Conservation (phyloP, 2,797 vertebrate genomes). For the Poecilia gillii region DNA sequence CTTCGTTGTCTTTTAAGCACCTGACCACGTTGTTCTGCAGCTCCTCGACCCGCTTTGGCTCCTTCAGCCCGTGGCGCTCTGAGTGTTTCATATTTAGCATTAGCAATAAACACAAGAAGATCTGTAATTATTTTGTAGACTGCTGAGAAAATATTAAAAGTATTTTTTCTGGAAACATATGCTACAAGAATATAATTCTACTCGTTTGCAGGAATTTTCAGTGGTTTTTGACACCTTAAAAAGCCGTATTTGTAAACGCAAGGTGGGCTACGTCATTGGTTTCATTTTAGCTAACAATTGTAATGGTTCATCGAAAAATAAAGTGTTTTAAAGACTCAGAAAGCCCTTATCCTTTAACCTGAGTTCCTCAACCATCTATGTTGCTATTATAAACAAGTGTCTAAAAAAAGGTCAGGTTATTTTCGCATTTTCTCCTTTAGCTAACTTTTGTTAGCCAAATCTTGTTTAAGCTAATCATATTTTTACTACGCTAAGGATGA, state of each 20-base stretch:
- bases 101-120: not conserved
- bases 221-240: not conserved
- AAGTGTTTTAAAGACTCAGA: not conserved
- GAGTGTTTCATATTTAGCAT: constrained; percentile 23
- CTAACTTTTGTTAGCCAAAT: not conserved
- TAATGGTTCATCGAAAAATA: not conserved
- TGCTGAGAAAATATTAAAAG: not conserved
- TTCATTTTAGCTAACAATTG: constrained; percentile 9
- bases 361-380: not conserved
- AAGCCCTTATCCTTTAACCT: not conserved
- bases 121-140: not conserved
- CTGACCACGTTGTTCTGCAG: constrained; percentile 92
- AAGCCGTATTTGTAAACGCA: not conserved
- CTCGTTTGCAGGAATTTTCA: not conserved
- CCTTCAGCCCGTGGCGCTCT: constrained; percentile 96
- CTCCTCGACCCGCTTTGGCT: constrained; percentile 92
- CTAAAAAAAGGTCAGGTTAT: not conserved
- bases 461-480: not conserved
- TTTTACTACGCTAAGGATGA: not conserved
- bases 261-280: not conserved
- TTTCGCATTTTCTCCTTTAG: not conserved
- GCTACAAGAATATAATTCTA: not conserved
- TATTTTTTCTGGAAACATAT: not conserved
- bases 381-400: not conserved
- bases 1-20: constrained; percentile 91